These are phyloP conservation scores for Drosophila ambigua DNA, from an alignment of 1,140 invertebrate genomes.

Conservation along the genomic window DNA sequence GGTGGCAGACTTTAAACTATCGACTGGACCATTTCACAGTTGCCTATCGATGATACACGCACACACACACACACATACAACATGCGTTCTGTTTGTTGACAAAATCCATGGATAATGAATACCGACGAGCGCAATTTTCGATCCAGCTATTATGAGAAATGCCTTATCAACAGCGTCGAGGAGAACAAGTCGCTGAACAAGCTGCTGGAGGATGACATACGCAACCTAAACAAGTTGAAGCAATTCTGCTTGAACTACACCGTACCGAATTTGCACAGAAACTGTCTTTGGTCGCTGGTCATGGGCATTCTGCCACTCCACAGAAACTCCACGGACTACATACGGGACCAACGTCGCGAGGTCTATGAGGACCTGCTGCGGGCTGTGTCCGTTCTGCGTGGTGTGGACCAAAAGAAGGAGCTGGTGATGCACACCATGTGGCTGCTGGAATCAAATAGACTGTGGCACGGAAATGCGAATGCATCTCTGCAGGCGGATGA, in stretches of 20 bases:
- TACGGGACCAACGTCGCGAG: constrained; percentile 88
- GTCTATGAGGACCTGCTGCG: constrained; percentile 91
- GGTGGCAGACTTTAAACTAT: constrained; percentile 1
- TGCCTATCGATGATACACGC: constrained; percentile 11
- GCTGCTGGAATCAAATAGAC: constrained; percentile 88
- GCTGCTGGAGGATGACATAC: constrained; percentile 92
- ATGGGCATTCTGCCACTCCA: constrained; percentile 89
- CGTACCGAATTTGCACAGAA: constrained; percentile 92
- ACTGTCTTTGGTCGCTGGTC: constrained; percentile 93
- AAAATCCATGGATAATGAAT: constrained; percentile 60
- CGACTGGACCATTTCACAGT: neutral
- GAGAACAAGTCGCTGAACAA: constrained; percentile 97
- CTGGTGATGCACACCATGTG: constrained; percentile 90
- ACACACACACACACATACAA: no score
- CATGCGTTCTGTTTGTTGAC: no score
- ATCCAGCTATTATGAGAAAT: constrained; percentile 92
- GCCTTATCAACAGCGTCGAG: constrained; percentile 93
- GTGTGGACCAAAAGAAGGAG: constrained; percentile 84
- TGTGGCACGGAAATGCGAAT: constrained; percentile 87
- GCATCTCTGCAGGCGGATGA: constrained; percentile 84
- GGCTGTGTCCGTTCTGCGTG: constrained; percentile 87
- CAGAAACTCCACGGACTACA: constrained; percentile 89
- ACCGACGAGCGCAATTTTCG: constrained; percentile 94
- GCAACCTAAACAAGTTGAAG: constrained; percentile 91
- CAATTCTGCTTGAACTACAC: constrained; percentile 94